A percentile compares a stretch with the other conserved stretches of the same genome.
Evolutionary conservation across 2,113 vertebrate genomes (phyloP).

Genomic region (Crypturellus undulatus): DNA sequence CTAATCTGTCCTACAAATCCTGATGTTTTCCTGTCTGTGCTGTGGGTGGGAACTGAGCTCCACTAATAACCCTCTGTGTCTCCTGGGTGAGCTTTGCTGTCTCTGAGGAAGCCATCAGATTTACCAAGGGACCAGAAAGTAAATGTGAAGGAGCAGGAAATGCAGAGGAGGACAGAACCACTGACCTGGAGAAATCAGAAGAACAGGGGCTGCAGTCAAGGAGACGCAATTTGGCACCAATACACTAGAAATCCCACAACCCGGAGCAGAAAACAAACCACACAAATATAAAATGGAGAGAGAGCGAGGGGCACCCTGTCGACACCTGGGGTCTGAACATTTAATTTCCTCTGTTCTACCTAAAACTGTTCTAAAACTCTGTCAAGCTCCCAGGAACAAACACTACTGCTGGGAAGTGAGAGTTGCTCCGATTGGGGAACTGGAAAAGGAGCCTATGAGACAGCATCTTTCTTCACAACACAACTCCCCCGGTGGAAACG

Average conservation of each 20-base stretch:
- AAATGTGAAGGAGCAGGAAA: neutral
- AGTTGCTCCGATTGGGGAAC: neutral
- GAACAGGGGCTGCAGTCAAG: neutral
- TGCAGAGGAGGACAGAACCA: neutral
- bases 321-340: neutral
- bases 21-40: neutral
- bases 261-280: neutral
- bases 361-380: conserved; percentile 17
- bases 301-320: neutral
- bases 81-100: neutral
- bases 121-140: neutral
- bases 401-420: neutral
- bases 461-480: neutral
- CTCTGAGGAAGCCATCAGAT: neutral
- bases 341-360: conserved; percentile 27
- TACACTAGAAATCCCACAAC: neutral
- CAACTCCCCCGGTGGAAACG: neutral
- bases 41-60: neutral
- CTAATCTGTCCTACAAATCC: neutral
- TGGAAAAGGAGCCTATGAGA: neutral
- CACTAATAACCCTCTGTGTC: neutral
- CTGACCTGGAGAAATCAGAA: neutral
- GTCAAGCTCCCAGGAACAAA: conserved; percentile 12
- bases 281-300: neutral
- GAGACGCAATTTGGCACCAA: neutral